Percentiles rank a stretch among this genome's conserved stretches.
Conservation (phyloP, 2,888 invertebrate genomes). For the Aradus depressus region DNA sequence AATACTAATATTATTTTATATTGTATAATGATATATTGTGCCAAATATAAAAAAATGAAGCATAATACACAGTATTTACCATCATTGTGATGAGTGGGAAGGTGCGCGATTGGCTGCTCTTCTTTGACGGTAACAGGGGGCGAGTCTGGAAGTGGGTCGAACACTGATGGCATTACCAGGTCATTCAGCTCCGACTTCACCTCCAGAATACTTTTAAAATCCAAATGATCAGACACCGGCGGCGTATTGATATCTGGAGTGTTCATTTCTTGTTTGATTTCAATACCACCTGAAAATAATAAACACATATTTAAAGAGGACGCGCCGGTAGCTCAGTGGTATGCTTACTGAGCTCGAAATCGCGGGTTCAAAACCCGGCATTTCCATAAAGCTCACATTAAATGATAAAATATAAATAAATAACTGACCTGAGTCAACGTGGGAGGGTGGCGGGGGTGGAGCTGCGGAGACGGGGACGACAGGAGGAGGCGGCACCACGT, state of each 20-base stretch:
- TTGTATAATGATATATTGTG: no score
- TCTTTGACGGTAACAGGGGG: slow-evolving; percentile 33
- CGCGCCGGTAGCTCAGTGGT: not conserved
- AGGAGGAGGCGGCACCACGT: slow-evolving; percentile 15
- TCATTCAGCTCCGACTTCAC: slow-evolving; percentile 19
- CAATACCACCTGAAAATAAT: not conserved
- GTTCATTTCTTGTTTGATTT: slow-evolving; percentile 22
- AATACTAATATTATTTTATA: no score
- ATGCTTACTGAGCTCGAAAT: not conserved
- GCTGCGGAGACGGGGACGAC: slow-evolving; percentile 16
- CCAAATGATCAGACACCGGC: slow-evolving; percentile 20
- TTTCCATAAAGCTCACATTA: no score
- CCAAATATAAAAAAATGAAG: slow-evolving; percentile 4
- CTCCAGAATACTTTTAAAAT: slow-evolving; percentile 23
- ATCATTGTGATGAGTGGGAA: slow-evolving; percentile 22
- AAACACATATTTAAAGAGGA: not conserved
- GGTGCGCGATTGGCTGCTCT: slow-evolving; percentile 19
- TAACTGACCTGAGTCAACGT: slow-evolving; percentile 21
- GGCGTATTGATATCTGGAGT: slow-evolving; percentile 6
- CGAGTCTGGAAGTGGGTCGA: slow-evolving; percentile 31
- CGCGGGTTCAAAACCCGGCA: not conserved
- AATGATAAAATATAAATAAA: not conserved
- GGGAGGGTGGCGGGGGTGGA: slow-evolving; percentile 11
- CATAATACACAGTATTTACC: slow-evolving; percentile 15
- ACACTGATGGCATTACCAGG: slow-evolving; percentile 28